phyloP scores from a whole-genome alignment of 2,888 invertebrate genomes.

The Amblyteles armatorius region DNA sequence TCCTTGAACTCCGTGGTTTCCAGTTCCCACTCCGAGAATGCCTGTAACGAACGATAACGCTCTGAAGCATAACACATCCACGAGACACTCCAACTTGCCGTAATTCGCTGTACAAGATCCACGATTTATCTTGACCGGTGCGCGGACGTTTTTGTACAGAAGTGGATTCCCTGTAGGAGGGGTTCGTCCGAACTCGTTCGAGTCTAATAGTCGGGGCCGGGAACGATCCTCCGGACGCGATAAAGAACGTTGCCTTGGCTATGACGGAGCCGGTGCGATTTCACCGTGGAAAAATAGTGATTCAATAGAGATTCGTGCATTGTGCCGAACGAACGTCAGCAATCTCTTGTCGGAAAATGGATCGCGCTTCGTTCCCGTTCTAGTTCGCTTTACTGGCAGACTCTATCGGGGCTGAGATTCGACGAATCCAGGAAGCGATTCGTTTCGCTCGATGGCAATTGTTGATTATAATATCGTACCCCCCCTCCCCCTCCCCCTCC shows the following conservation, averaged over 20 bases:
- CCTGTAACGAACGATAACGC: background rate
- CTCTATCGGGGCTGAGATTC: constrained; percentile 60
- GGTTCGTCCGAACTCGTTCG: constrained; percentile 37
- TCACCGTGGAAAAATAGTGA: constrained; percentile 60
- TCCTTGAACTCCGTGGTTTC: background rate
- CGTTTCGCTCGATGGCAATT: constrained; percentile 61
- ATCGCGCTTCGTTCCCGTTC: constrained; percentile 66
- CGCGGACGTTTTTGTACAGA: constrained; percentile 30
- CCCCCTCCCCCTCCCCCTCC: too few species aligned
- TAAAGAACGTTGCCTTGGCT: constrained; percentile 58
- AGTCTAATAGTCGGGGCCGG: constrained; percentile 36
- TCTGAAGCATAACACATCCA: background rate
- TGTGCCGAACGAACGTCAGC: constrained; percentile 66
- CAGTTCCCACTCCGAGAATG: constrained; percentile 9
- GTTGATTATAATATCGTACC: constrained; percentile 61
- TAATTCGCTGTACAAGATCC: background rate
- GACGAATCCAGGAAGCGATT: constrained; percentile 45
- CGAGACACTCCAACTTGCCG: background rate
- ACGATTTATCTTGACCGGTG: constrained; percentile 8
- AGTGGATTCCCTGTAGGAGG: constrained; percentile 5
- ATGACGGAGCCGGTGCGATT: constrained; percentile 55
- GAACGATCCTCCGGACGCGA: constrained; percentile 51
- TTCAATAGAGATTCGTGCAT: constrained; percentile 63
- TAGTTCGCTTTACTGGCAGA: constrained; percentile 62
- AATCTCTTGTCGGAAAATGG: constrained; percentile 65